Conservation (phyloP, 2,888 invertebrate genomes). For the Drosophila lacicola region DNA sequence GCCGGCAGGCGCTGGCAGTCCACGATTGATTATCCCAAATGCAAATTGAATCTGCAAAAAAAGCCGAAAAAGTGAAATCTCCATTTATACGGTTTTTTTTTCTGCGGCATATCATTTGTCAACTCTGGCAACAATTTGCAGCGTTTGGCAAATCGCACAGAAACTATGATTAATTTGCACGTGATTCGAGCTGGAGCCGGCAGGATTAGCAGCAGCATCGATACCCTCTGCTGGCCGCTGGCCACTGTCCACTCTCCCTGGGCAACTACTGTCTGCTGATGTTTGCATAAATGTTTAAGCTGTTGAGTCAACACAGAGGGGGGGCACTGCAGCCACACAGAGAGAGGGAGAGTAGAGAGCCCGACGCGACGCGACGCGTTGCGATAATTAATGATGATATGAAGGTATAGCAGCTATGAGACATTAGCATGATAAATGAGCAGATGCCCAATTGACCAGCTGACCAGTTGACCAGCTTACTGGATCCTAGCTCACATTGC, state of each 20-base stretch:
- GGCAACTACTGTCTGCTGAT: conserved; percentile 34
- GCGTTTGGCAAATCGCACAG: conserved; percentile 31
- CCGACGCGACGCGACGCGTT: conserved; percentile 37
- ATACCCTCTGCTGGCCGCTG: conserved; percentile 25
- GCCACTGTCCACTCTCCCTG: conserved; percentile 34
- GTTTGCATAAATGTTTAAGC: conserved; percentile 72
- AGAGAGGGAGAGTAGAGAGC: conserved; percentile 20
- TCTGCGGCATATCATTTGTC: conserved; percentile 49
- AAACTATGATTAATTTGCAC: conserved; percentile 69
- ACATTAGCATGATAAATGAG: conserved; percentile 76
- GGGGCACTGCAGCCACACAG: background rate
- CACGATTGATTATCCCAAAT: conserved; percentile 72
- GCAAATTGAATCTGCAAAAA: conserved; percentile 65
- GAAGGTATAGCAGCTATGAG: conserved; percentile 39
- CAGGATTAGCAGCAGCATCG: conserved; percentile 58
- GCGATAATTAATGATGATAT: conserved; percentile 71
- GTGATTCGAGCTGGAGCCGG: conserved; percentile 47
- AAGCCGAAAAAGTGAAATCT: conserved; percentile 20
- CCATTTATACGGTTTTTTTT: conserved; percentile 8
- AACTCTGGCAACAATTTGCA: conserved; percentile 38
- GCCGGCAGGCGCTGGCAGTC: conserved; percentile 42
- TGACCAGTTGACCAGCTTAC: conserved; percentile 28
- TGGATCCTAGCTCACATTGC: conserved; percentile 45
- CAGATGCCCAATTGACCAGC: conserved; percentile 36
- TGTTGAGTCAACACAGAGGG: conserved; percentile 68